Conservation (phyloP, 2,797 vertebrate species). For the Florisuga fusca region DNA sequence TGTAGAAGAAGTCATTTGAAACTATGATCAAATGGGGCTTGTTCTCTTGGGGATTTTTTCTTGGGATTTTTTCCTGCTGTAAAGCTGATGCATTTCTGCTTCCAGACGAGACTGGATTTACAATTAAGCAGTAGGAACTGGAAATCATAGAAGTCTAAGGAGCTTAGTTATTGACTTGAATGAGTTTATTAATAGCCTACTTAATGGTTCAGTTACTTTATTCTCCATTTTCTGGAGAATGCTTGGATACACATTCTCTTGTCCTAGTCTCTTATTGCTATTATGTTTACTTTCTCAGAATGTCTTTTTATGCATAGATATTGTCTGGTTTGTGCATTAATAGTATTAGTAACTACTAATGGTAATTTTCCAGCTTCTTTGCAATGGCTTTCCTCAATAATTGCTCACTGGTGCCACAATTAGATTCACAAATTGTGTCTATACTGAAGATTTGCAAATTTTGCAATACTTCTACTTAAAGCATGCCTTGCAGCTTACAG, state of each 20-base stretch:
- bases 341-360: background rate
- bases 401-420: background rate
- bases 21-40: background rate
- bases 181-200: constrained; percentile 31
- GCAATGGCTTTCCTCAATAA: background rate
- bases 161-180: constrained; percentile 56
- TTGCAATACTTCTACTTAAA: background rate
- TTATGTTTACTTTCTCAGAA: constrained; percentile 19
- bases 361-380: background rate
- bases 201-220: constrained; percentile 26
- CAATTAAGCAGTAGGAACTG: constrained; percentile 13
- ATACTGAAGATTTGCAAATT: background rate
- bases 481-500: background rate
- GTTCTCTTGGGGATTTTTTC: background rate
- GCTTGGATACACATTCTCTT: background rate
- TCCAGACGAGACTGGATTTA: background rate
- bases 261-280: background rate
- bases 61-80: background rate
- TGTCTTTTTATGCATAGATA: background rate
- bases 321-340: background rate
- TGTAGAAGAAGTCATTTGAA: background rate
- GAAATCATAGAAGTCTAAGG: constrained; percentile 6
- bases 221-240: constrained; percentile 19
- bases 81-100: background rate
- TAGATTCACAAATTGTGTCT: background rate